phyloP scores from a whole-genome alignment of 2,888 invertebrate genomes.

The Rotaria socialis region DNA sequence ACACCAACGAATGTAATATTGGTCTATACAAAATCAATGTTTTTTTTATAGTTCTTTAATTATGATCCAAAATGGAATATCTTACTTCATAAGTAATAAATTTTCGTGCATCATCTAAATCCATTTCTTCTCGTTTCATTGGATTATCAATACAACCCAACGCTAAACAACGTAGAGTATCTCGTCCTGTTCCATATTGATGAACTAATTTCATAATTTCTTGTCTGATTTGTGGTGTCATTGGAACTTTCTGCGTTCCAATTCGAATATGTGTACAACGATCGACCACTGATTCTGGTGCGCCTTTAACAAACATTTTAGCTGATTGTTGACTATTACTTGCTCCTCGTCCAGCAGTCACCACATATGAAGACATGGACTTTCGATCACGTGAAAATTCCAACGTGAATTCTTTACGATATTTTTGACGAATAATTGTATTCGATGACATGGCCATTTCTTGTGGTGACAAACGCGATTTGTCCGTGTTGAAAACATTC shows the following conservation, averaged over 20 bases:
- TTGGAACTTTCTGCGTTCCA: slow-evolving; percentile 81
- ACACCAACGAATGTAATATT: slow-evolving; percentile 97
- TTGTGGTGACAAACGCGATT: slow-evolving; percentile 66
- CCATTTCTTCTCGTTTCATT: slow-evolving; percentile 89
- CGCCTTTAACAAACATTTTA: slow-evolving; percentile 65
- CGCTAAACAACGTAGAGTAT: slow-evolving; percentile 72
- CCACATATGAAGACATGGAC: slow-evolving; percentile 96
- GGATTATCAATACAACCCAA: slow-evolving; percentile 91
- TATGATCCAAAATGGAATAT: no score
- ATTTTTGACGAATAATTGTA: slow-evolving; percentile 72
- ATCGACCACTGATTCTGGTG: slow-evolving; percentile 93
- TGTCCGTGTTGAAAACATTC: slow-evolving; percentile 85
- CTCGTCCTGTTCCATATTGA: slow-evolving; percentile 80
- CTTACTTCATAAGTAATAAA: slow-evolving; percentile 83
- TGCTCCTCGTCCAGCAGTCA: slow-evolving; percentile 69
- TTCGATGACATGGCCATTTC: slow-evolving; percentile 44
- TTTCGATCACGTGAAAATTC: slow-evolving; percentile 99
- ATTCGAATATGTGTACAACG: slow-evolving; percentile 94
- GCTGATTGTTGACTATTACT: not conserved
- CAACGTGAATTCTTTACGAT: slow-evolving; percentile 98
- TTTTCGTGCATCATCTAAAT: slow-evolving; percentile 87
- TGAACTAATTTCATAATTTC: slow-evolving; percentile 87
- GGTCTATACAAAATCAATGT: slow-evolving; percentile 61
- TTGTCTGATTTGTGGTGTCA: slow-evolving; percentile 81
- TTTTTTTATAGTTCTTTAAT: no score